Conservation (phyloP, 2,797 vertebrate species). For the Astyanax mexicanus region DNA sequence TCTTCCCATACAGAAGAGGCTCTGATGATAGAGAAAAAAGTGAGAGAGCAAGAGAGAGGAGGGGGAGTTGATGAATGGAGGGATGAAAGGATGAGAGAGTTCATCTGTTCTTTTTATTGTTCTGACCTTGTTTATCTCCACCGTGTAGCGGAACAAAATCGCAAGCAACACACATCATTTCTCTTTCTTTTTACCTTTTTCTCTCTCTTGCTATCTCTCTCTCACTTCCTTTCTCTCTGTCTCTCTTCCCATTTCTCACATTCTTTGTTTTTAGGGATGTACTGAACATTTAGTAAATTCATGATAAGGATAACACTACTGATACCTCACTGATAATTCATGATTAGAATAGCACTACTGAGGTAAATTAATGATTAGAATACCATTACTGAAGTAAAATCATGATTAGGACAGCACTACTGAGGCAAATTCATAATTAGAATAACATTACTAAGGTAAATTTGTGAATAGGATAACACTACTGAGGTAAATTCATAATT, state of each 20-base stretch:
- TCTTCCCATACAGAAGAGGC: constrained; percentile 35
- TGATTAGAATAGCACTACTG: too few relatives aligned
- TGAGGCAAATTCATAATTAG: too few relatives aligned
- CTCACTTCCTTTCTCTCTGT: background rate
- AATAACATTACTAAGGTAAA: too few relatives aligned
- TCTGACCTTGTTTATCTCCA: constrained; percentile 3
- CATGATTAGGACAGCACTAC: too few relatives aligned
- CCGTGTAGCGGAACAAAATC: background rate
- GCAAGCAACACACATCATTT: background rate
- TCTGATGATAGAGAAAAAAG: background rate
- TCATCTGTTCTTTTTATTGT: constrained; percentile 41
- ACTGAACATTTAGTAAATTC: too few relatives aligned
- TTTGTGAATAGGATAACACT: too few relatives aligned
- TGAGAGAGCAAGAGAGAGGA: background rate
- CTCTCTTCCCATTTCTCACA: background rate
- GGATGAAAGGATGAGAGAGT: too few relatives aligned
- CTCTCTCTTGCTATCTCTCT: background rate
- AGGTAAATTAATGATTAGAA: too few relatives aligned
- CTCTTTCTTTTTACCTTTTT: background rate
- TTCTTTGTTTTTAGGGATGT: background rate
- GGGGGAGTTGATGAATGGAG: constrained; percentile 7
- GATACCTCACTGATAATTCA: too few relatives aligned
- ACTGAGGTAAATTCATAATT: too few relatives aligned
- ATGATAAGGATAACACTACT: too few relatives aligned
- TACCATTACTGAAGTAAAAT: too few relatives aligned